Percentiles rank a stretch among this genome's conserved stretches.
Evolutionary conservation across 2,888 invertebrate genomes (phyloP).

Genomic region (Crepidodera aurea): DNA sequence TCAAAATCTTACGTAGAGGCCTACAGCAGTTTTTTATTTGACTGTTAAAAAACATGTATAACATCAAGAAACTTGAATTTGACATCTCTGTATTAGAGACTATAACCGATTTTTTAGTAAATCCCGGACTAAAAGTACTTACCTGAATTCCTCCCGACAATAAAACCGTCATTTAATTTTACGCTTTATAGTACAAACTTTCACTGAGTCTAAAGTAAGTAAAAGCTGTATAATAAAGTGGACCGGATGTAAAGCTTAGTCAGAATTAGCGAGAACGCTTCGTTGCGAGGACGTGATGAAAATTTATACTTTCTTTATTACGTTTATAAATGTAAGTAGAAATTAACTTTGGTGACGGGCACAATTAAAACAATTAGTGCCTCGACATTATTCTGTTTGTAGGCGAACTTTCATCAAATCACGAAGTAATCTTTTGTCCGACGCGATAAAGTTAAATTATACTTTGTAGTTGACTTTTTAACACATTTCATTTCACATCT

Average conservation of each 20-base stretch:
- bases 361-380: conserved; percentile 41
- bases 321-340: conserved; percentile 39
- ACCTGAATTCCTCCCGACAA: neutral
- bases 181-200: conserved; percentile 6
- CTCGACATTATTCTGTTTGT: conserved; percentile 6
- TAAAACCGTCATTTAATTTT: conserved; percentile 6
- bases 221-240: conserved; percentile 35
- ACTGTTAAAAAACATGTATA: no score
- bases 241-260: conserved; percentile 41
- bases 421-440: conserved; percentile 2
- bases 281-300: conserved; percentile 40
- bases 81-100: no score
- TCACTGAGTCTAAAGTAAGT: conserved; percentile 14
- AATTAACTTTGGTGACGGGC: conserved; percentile 41
- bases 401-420: conserved; percentile 13
- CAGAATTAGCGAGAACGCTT: conserved; percentile 41
- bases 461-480: neutral
- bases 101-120: no score
- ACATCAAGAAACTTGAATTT: no score
- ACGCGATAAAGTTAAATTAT: neutral
- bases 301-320: conserved; percentile 46
- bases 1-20: no score
- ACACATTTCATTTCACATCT: no score
- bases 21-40: no score
- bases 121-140: neutral